These are phyloP conservation scores for Hypotaenidia okinawae DNA, from an alignment of 2,797 vertebrate species.

Conservation along the genomic window DNA sequence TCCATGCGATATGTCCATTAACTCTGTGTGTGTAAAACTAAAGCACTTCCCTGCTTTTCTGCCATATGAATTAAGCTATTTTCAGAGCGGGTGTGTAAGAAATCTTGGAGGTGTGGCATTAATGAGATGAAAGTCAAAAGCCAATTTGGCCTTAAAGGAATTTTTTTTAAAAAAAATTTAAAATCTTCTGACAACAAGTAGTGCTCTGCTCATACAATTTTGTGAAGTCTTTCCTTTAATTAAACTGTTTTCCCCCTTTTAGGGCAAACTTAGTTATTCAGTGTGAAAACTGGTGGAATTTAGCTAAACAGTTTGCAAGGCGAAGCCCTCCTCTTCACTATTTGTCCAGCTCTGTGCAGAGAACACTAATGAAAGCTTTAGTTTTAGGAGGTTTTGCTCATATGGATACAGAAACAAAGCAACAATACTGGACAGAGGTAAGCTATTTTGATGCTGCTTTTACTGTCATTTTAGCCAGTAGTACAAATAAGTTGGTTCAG, in stretches of 20 bases:
- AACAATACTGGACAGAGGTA: constrained; percentile 99
- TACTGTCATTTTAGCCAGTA: neutral
- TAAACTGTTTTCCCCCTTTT: constrained; percentile 2
- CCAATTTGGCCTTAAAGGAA: neutral
- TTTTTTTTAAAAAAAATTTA: neutral
- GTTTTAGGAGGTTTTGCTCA: constrained; percentile 97
- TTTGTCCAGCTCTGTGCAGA: constrained; percentile 94
- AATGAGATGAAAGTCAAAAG: constrained; percentile 6
- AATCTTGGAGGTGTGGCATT: neutral
- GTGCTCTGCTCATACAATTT: neutral
- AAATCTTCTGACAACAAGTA: neutral
- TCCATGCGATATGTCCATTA: constrained; percentile 30
- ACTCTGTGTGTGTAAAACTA: constrained; percentile 43
- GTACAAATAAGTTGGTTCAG: neutral
- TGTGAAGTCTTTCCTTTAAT: constrained; percentile 2
- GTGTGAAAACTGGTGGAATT: constrained; percentile 98
- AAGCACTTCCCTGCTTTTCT: constrained; percentile 46
- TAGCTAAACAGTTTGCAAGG: constrained; percentile 96
- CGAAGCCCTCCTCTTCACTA: constrained; percentile 94
- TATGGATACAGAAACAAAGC: constrained; percentile 97
- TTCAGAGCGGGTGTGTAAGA: neutral
- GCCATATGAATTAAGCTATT: neutral
- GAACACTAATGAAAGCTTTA: constrained; percentile 96
- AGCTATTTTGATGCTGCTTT: neutral
- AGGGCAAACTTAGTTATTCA: constrained; percentile 98